Evolutionary conservation across 1,140 invertebrate species (phyloP).

Genomic region (Drosophila biarmipes): DNA sequence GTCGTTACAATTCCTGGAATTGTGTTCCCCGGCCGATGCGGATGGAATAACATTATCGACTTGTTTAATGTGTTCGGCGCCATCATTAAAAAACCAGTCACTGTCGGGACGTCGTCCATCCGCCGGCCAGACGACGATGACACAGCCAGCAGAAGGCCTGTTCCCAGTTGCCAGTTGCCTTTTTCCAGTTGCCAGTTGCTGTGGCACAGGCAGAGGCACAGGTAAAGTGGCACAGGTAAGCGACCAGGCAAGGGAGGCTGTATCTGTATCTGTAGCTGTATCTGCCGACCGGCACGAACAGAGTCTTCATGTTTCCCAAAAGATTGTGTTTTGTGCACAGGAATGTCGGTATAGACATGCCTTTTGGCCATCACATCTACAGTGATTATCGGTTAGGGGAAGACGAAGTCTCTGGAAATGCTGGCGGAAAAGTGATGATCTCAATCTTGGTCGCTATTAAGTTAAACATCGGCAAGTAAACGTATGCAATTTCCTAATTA

Average conservation of each 20-base stretch:
- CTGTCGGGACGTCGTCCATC: slow-evolving; percentile 65
- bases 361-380: slow-evolving; percentile 49
- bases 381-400: slow-evolving; percentile 59
- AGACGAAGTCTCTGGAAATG: slow-evolving; percentile 22
- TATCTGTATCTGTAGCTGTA: slow-evolving; percentile 35
- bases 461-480: slow-evolving; percentile 32
- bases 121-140: slow-evolving; percentile 61
- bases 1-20: slow-evolving; percentile 74
- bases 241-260: slow-evolving; percentile 31
- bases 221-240: slow-evolving; percentile 48
- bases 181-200: slow-evolving; percentile 21
- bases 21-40: slow-evolving; percentile 67
- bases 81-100: slow-evolving; percentile 79
- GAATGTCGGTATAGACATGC: slow-evolving; percentile 55
- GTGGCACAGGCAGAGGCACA: slow-evolving; percentile 6
- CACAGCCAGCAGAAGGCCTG: slow-evolving; percentile 37
- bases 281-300: slow-evolving; percentile 58
- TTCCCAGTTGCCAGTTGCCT: not conserved
- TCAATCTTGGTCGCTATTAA: slow-evolving; percentile 36
- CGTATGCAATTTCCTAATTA: slow-evolving; percentile 45
- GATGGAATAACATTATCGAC: slow-evolving; percentile 77
- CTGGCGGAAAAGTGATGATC: slow-evolving; percentile 19
- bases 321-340: slow-evolving; percentile 59
- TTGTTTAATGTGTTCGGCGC: slow-evolving; percentile 79
- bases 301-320: slow-evolving; percentile 58